Base-by-base conservation (phyloP, 1,140 invertebrate species). In the Hylaeus anthracinus region DNA sequence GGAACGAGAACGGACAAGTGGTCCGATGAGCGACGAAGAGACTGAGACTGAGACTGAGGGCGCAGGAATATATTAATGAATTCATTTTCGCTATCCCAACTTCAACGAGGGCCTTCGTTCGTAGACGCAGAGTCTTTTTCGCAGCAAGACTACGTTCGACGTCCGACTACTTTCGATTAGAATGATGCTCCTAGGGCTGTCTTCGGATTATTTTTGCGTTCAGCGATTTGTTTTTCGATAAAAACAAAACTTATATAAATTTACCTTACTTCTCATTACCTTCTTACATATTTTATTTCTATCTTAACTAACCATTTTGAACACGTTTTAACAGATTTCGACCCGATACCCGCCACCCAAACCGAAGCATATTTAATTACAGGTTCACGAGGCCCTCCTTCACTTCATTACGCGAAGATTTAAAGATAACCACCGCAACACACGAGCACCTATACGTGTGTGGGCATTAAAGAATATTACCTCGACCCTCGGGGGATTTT, bases 21-120 rank as follows among this genome's bases (percentile, higher is more conserved):
- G 61, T 77, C 63, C 61, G 69, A 85, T 69, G 72, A 80, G 48
- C 80, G 80, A 79, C n/a, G 60, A 71, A 66, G 75, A 83, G 76
- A 80, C 43, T 14, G 10, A 76, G 41, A 26, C 26, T 26, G 45
- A 48, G 45, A 48, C 45, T 48, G 5, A 9, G 51, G 26, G n/a
- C 37, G 55, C 58, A 61, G 76, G 73, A 80, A 63, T 80, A 63
- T 80, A 84, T 85, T 69, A 76, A 80, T 72, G 63, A 60, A 72
- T 76, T 82, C 72, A 75, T 69, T 72, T 67, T 72, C 56, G 26
- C 26, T 26, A 61, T 3, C 60, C 39, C 10, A 9, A 3, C 53
- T 3, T 1, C 53, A 14, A 14, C 15, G 14, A 15, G 26, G 26
- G 55, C 71, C 79, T 83, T 60, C 71, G 51, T 64, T 75, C 61